These are phyloP conservation scores for Metopolophium dirhodum DNA, from an alignment of 1,140 invertebrate species.

Conservation along the genomic window DNA sequence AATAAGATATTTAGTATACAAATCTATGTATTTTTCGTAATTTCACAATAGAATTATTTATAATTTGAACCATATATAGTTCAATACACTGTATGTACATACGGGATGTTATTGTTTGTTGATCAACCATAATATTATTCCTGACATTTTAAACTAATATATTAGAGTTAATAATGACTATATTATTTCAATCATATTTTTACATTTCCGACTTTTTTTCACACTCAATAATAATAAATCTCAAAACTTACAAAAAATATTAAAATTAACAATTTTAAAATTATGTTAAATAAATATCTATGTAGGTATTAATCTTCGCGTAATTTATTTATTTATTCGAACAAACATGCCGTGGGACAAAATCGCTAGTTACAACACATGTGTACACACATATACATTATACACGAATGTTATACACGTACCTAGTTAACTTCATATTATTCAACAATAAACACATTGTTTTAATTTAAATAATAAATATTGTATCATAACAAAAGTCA, in stretches of 20 bases:
- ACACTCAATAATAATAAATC: neutral
- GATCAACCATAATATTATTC: no score
- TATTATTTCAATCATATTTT: neutral
- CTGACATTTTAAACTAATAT: neutral
- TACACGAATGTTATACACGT: neutral
- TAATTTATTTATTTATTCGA: constrained; percentile 9
- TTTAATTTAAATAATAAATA: constrained; percentile 14
- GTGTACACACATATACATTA: neutral
- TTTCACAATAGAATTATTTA: neutral
- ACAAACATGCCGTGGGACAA: constrained; percentile 5
- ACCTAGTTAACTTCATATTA: neutral
- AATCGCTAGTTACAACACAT: neutral
- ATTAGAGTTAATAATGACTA: no score
- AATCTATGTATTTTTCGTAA: neutral
- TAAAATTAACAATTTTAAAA: neutral
- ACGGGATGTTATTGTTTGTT: no score
- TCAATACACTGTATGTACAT: neutral
- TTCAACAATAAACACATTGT: constrained; percentile 12
- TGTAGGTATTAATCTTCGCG: neutral
- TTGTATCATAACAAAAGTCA: neutral
- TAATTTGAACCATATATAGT: neutral
- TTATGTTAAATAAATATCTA: neutral
- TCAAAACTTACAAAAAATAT: neutral
- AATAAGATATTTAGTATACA: neutral
- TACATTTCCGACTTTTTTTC: neutral